Evolutionary conservation across 2,113 vertebrate genomes (phyloP).

Genomic region (Phalacrocorax carbo): DNA sequence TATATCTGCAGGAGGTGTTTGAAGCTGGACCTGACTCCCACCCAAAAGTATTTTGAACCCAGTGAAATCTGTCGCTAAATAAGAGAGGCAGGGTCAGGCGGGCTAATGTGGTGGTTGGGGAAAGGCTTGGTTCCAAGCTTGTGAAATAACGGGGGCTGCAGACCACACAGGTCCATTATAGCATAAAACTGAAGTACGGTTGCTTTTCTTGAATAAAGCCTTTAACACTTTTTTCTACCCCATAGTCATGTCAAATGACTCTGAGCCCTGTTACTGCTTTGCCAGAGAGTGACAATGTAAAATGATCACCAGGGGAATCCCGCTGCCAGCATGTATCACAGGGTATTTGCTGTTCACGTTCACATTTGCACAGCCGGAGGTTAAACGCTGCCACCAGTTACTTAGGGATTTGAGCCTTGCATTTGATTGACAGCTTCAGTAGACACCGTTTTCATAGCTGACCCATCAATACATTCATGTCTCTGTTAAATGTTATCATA

Average conservation of each 20-base stretch:
- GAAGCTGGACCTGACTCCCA: background rate
- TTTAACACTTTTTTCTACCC: background rate
- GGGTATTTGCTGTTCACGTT: background rate
- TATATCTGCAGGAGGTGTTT: background rate
- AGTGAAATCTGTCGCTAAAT: background rate
- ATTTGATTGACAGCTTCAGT: background rate
- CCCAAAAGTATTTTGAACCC: background rate
- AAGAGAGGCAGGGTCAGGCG: background rate
- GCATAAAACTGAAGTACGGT: no score
- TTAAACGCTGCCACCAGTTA: background rate
- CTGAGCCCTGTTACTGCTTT: background rate
- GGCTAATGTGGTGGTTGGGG: background rate
- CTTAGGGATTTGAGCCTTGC: background rate
- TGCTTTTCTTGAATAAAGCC: background rate
- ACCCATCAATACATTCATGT: background rate
- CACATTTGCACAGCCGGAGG: background rate
- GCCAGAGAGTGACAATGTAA: background rate
- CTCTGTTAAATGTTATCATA: background rate
- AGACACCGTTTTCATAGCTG: background rate
- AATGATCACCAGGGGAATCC: background rate
- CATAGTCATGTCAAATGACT: background rate
- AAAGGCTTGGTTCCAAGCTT: background rate
- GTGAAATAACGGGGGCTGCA: background rate
- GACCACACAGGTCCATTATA: fast-evolving
- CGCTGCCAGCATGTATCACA: background rate